phyloP scores from a whole-genome alignment of 2,113 vertebrate species.

The Phocoena phocoena region DNA sequence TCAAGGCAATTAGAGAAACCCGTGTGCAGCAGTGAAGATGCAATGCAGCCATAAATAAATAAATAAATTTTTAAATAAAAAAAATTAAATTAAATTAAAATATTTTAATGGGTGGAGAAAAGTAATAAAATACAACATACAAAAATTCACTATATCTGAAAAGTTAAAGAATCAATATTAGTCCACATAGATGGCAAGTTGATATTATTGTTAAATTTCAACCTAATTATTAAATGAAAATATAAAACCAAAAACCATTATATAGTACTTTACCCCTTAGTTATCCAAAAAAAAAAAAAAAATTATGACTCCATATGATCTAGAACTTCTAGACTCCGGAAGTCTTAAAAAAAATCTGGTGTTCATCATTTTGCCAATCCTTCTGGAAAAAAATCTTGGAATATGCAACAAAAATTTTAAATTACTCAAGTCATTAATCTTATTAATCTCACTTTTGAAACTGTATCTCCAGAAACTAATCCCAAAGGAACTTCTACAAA shows the following conservation, averaged over 20 bases:
- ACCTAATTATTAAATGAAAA: neutral
- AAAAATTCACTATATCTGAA: neutral
- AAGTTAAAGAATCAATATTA: neutral
- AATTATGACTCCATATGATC: neutral
- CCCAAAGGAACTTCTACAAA: neutral
- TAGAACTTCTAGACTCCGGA: neutral
- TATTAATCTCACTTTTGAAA: slow-evolving; percentile 18
- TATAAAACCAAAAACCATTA: slow-evolving; percentile 2
- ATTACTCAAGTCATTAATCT: neutral
- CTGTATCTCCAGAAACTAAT: neutral
- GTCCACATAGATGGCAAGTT: neutral
- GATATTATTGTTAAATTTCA: neutral
- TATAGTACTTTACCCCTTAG: neutral
- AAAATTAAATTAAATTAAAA: too few relatives aligned
- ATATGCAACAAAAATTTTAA: neutral
- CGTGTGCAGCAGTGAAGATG: too few relatives aligned
- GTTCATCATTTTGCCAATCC: neutral
- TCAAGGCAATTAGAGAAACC: too few relatives aligned
- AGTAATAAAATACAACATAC: neutral
- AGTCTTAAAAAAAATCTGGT: neutral
- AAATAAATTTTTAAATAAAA: too few relatives aligned
- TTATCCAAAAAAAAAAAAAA: neutral
- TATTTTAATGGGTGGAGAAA: neutral
- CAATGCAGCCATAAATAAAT: too few relatives aligned
- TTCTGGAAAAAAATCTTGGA: neutral